phyloP scores from a whole-genome alignment of 2,888 invertebrate genomes.

The Yponomeuta sedellus region DNA sequence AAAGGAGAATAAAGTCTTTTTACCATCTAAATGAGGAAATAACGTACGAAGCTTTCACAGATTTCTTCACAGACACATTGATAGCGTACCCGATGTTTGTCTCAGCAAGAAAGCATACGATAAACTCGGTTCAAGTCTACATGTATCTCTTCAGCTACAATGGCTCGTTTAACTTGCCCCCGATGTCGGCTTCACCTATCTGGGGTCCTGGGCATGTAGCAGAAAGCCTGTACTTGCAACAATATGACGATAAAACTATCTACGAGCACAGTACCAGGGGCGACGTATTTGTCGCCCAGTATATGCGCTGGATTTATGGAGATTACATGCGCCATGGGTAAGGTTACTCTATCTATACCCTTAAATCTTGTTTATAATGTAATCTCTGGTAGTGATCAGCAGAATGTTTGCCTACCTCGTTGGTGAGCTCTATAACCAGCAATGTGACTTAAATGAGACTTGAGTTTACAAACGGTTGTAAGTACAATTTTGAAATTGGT shows the following conservation, averaged over 20 bases:
- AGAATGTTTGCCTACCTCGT: too few species aligned
- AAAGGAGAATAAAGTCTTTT: constrained; percentile 6
- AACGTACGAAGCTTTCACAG: not conserved
- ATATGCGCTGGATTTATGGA: too few species aligned
- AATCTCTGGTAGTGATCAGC: too few species aligned
- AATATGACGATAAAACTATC: constrained; percentile 13
- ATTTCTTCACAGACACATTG: constrained; percentile 12
- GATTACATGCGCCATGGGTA: too few species aligned
- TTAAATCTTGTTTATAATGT: too few species aligned
- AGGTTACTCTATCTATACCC: too few species aligned
- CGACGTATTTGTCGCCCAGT: too few species aligned
- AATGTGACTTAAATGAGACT: too few species aligned
- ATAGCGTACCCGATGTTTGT: constrained; percentile 8
- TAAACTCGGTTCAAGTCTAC: constrained; percentile 8
- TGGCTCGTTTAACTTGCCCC: constrained; percentile 6
- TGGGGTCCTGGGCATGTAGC: constrained; percentile 12
- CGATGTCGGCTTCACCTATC: not conserved
- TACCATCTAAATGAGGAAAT: not conserved
- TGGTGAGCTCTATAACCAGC: too few species aligned
- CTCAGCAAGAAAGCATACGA: constrained; percentile 10
- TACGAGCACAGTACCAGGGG: too few species aligned
- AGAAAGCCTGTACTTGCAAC: constrained; percentile 8
- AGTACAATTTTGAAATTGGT: too few species aligned
- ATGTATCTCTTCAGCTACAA: constrained; percentile 11
- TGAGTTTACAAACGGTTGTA: too few species aligned